phyloP scores from a whole-genome alignment of 2,888 invertebrate species.

The Sesia bembeciformis region DNA sequence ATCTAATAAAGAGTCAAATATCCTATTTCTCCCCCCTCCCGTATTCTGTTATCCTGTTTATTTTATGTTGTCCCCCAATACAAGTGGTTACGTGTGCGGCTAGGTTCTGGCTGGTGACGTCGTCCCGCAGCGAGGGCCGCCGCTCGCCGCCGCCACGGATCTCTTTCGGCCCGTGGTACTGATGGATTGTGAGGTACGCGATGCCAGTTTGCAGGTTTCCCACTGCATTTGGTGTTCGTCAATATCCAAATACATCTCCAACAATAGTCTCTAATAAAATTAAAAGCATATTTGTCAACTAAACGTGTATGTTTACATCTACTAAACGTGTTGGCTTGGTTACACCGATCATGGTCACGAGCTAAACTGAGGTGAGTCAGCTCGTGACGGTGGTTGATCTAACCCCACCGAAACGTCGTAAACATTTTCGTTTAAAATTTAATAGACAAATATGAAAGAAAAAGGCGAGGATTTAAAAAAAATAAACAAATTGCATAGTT shows the following conservation, averaged over 20 bases:
- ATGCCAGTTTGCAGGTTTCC: too few species aligned
- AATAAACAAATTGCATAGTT: too few species aligned
- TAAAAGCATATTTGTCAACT: too few species aligned
- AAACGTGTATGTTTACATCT: too few species aligned
- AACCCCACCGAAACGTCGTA: too few species aligned
- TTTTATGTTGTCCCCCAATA: conserved; percentile 16
- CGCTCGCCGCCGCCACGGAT: conserved; percentile 59
- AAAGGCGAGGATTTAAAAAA: too few species aligned
- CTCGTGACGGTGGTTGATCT: too few species aligned
- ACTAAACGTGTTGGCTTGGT: too few species aligned
- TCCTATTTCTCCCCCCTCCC: conserved; percentile 1
- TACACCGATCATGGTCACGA: too few species aligned
- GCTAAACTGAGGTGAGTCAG: too few species aligned
- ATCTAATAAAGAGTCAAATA: neutral
- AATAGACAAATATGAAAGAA: too few species aligned
- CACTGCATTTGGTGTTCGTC: neutral
- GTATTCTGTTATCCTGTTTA: conserved; percentile 17
- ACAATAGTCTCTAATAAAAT: neutral
- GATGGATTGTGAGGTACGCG: conserved; percentile 24
- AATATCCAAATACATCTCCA: neutral
- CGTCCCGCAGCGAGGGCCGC: conserved; percentile 39
- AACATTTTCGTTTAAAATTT: too few species aligned
- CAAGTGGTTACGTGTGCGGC: conserved; percentile 20
- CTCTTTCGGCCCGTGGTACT: conserved; percentile 73
- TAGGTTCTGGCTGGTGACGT: conserved; percentile 61